Conservation (phyloP, 1,140 invertebrate species). For the Lepidotrigona ventralis region DNA sequence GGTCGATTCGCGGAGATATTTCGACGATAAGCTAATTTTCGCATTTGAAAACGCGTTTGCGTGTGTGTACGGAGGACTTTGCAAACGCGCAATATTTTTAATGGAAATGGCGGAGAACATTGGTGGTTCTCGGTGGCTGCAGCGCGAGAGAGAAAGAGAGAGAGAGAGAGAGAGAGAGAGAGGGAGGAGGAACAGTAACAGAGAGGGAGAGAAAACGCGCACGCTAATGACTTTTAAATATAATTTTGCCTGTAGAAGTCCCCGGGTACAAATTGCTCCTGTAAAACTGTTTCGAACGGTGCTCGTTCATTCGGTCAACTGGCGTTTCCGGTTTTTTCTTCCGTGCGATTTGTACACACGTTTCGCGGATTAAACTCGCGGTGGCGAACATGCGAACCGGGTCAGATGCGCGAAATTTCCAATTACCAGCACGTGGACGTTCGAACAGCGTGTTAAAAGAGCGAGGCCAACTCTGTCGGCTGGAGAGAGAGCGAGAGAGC, state of each 20-base stretch:
- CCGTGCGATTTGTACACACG: conserved; percentile 30
- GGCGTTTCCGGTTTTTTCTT: conserved; percentile 42
- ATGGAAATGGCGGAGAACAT: not conserved
- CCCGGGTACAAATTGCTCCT: conserved; percentile 28
- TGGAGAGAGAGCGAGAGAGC: not conserved
- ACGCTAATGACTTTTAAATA: conserved; percentile 46
- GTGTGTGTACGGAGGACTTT: not conserved
- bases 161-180: not conserved
- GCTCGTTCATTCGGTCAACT: conserved; percentile 35
- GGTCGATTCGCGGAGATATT: not conserved
- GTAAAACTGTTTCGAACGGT: conserved; percentile 40
- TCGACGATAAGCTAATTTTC: not conserved
- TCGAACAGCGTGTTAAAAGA: conserved; percentile 35
- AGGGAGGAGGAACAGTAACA: too few relatives aligned
- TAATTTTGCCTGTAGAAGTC: conserved; percentile 12
- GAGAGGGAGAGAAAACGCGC: not conserved
- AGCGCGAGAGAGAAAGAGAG: not conserved
- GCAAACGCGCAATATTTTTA: conserved; percentile 8
- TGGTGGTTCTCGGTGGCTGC: not conserved
- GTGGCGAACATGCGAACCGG: conserved; percentile 38
- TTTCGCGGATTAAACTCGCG: conserved; percentile 46
- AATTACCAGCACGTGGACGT: conserved; percentile 47
- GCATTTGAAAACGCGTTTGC: not conserved
- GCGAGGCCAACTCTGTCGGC: not conserved
- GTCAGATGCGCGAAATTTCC: conserved; percentile 54